A percentile compares a stretch with the other conserved stretches of the same genome.
phyloP scores from a whole-genome alignment of 2,888 invertebrate genomes.

The Drosophila suboccidentalis region DNA sequence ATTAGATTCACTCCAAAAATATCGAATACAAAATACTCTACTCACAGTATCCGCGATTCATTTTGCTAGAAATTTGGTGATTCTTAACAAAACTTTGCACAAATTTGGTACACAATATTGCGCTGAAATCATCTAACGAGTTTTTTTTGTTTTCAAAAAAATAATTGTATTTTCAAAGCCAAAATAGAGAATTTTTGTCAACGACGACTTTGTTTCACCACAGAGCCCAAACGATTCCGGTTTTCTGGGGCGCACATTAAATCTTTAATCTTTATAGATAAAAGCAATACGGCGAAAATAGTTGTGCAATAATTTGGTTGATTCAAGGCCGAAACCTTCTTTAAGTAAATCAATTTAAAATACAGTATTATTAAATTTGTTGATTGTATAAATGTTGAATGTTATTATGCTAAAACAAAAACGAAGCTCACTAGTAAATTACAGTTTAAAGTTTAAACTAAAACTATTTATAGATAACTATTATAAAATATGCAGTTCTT shows the following conservation, averaged over 20 bases:
- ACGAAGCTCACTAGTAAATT: slow-evolving; percentile 10
- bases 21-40: background rate
- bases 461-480: slow-evolving; percentile 6
- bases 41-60: slow-evolving; percentile 61
- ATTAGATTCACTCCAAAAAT: slow-evolving; percentile 4
- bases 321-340: slow-evolving; percentile 56
- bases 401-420: slow-evolving; percentile 5
- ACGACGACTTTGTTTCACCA: slow-evolving; percentile 41
- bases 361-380: slow-evolving; percentile 32
- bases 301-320: slow-evolving; percentile 39
- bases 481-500: slow-evolving; percentile 4
- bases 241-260: slow-evolving; percentile 57
- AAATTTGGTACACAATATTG: slow-evolving; percentile 42
- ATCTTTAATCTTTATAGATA: slow-evolving; percentile 45
- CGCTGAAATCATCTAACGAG: slow-evolving; percentile 29
- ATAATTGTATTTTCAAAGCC: slow-evolving; percentile 10
- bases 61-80: slow-evolving; percentile 57
- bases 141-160: slow-evolving; percentile 26
- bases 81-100: slow-evolving; percentile 16
- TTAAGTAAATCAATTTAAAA: slow-evolving; percentile 81
- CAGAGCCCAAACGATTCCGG: slow-evolving; percentile 17
- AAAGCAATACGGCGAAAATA: slow-evolving; percentile 56
- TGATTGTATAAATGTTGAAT: slow-evolving; percentile 33
- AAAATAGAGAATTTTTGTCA: slow-evolving; percentile 44
- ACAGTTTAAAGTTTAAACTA: background rate